A percentile compares a stretch with the other conserved stretches of the same genome.
These are phyloP conservation scores for Syritta pipiens DNA, from an alignment of 2,888 invertebrate genomes.

Conservation along the genomic window DNA sequence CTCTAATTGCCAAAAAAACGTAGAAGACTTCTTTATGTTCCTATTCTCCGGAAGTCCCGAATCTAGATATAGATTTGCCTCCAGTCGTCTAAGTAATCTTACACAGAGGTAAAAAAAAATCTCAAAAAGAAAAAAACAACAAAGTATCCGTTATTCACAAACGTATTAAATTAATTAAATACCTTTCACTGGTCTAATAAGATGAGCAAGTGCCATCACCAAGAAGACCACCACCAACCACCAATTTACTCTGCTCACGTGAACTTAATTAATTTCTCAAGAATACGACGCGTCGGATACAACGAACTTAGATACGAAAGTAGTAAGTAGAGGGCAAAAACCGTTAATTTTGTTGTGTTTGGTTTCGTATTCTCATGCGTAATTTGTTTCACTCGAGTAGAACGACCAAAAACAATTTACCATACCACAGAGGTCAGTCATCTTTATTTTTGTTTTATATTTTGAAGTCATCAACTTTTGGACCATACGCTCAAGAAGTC, in stretches of 20 bases:
- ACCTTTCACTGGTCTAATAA: conserved; percentile 56
- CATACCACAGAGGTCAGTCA: conserved; percentile 57
- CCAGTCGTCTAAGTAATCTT: too few relatives aligned
- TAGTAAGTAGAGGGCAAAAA: conserved; percentile 49
- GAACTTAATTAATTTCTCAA: conserved; percentile 60
- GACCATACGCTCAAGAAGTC: conserved; percentile 19
- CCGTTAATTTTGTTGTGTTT: conserved; percentile 11
- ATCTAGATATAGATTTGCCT: too few relatives aligned
- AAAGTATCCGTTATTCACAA: conserved; percentile 48
- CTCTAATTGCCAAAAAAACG: too few relatives aligned
- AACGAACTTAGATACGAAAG: conserved; percentile 5
- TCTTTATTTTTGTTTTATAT: conserved; percentile 35
- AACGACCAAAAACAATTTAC: conserved; percentile 16
- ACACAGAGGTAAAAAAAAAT: conserved; percentile 10
- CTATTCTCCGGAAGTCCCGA: conserved; percentile 31
- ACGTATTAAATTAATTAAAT: conserved; percentile 64
- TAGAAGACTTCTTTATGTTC: too few relatives aligned
- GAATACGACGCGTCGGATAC: conserved; percentile 32
- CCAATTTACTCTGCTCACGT: conserved; percentile 31
- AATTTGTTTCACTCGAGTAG: conserved; percentile 14
- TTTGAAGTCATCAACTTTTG: conserved; percentile 22
- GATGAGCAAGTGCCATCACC: conserved; percentile 41
- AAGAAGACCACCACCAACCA: conserved; percentile 32
- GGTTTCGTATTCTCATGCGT: conserved; percentile 34
- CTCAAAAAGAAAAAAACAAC: background rate